Conservation (phyloP, 2,113 vertebrate genomes). For the Geothlypis trichas region DNA sequence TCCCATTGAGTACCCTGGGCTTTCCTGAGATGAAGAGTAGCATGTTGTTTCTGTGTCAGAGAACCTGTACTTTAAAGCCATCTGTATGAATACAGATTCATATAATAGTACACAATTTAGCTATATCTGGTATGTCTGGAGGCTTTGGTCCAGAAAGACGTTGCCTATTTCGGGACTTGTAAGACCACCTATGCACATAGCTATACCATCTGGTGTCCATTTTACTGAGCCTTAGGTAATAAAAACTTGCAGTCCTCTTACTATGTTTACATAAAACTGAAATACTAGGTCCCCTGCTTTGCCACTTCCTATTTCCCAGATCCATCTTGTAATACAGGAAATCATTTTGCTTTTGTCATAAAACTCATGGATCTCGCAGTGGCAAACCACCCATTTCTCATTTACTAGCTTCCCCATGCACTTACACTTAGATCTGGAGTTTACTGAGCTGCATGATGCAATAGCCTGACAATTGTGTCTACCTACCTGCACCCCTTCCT, state of each 20-base stretch:
- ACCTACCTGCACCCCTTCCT: rapidly evolving
- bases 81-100: neutral
- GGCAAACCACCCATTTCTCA: neutral
- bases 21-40: neutral
- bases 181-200: neutral
- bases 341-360: neutral
- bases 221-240: neutral
- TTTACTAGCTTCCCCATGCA: neutral
- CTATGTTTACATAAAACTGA: neutral
- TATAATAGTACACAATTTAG: neutral
- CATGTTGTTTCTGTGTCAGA: neutral
- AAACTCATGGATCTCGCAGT: neutral
- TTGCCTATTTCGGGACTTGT: neutral
- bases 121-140: neutral
- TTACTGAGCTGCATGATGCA: neutral
- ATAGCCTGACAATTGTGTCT: neutral
- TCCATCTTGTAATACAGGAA: neutral
- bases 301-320: neutral
- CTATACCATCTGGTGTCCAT: neutral
- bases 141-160: neutral
- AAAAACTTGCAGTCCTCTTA: neutral
- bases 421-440: neutral
- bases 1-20: neutral
- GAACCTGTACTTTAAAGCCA: neutral
- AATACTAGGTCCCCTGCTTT: neutral